These are phyloP conservation scores for Onychorhynchus coronatus DNA, from an alignment of 2,113 vertebrate genomes.

Conservation along the genomic window DNA sequence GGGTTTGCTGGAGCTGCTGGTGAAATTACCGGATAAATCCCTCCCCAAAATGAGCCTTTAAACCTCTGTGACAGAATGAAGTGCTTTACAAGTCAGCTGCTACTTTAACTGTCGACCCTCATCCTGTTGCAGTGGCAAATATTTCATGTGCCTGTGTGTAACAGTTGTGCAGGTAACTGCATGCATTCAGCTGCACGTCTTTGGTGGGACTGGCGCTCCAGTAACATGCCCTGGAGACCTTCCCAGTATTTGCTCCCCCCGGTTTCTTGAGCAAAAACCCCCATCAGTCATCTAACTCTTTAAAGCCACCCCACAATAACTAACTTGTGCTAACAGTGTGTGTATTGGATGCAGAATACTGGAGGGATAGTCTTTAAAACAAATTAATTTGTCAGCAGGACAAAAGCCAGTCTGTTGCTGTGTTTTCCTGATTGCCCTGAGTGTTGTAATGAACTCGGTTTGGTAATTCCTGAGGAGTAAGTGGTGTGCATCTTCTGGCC, in stretches of 20 bases:
- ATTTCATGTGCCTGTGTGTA: background rate
- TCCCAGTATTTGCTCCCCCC: background rate
- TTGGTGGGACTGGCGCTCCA: background rate
- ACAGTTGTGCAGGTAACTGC: background rate
- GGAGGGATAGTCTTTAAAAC: background rate
- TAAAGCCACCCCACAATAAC: background rate
- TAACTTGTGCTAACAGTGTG: background rate
- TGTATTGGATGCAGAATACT: background rate
- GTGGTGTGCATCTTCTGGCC: background rate
- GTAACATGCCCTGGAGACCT: background rate
- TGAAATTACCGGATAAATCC: background rate
- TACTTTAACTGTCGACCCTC: background rate
- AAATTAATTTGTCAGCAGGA: background rate
- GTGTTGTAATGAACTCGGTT: background rate
- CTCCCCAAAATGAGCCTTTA: background rate
- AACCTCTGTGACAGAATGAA: background rate
- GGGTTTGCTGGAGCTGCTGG: background rate
- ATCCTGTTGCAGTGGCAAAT: background rate
- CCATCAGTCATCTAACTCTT: background rate
- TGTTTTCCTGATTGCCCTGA: background rate
- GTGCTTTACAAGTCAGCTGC: background rate
- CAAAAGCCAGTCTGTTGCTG: background rate
- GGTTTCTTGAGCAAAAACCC: background rate
- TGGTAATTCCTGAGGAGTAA: background rate
- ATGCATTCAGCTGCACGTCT: background rate